Base-by-base conservation (phyloP, 2,888 invertebrate genomes). In the Eudemis profundana region DNA sequence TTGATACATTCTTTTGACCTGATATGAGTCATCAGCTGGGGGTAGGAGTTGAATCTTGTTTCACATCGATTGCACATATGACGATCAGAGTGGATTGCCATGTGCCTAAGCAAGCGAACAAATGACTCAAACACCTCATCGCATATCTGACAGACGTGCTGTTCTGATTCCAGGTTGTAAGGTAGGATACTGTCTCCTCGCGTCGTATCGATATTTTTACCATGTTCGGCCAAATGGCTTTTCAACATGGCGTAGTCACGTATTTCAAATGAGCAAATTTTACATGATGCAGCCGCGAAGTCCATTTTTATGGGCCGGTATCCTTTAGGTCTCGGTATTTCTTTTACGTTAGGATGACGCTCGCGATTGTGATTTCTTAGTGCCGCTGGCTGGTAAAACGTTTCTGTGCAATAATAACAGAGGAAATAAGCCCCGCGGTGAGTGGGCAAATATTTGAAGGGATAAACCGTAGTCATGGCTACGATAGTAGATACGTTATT, bases 251-350 rank as follows among this genome's bases (percentile, higher is more conserved):
- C 77, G 60, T 90, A 90, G 70, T 86, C 84, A 1, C 70, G 53
- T 23, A 90, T 81, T 15, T 74, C 69, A 0, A 72, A 56, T 0
- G 79, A 78, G 68, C 91, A 91, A 0, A 89, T 66, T 67, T 85
- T 89, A 73, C 91, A 91, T 4, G 72, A 68, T 0, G 84, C 80
- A 27, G 75, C 77, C 0, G 83, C 76, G 19, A 91, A 89, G 61
- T 91, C 91, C 78, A 91, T 88, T 78, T 91, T 91, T 0, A 91
- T 21, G 0, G 90, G 89, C 54, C 89, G 89, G 66, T 90, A 90
- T 69, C 89, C 89, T 36, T 83, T 79, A 0, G 87, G 87, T 64
- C 85, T 90, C 1, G 84, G 66, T 0, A 81, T 56, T 15, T 81
- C 75, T 59, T 79, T 80, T 21, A 89, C 17, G 7, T 44, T n/a